Percentiles rank a stretch among this genome's conserved stretches.
Evolutionary conservation across 2,888 invertebrate species (phyloP).

Genomic region (Sphaerophoria rueppellii): DNA sequence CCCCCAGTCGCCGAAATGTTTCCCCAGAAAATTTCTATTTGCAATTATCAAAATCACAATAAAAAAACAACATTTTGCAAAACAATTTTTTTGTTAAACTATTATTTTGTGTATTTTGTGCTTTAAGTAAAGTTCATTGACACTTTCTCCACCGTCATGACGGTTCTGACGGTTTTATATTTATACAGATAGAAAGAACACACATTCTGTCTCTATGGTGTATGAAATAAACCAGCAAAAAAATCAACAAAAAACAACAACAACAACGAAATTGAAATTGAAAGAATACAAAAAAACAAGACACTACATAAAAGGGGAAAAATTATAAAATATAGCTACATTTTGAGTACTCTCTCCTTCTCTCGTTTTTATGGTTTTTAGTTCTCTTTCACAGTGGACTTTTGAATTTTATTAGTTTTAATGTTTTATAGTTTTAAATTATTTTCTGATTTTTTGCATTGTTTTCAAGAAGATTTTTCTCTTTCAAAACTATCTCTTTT

Average conservation of each 20-base stretch:
- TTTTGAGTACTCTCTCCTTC: constrained; percentile 7
- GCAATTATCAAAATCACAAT: neutral
- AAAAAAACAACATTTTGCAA: constrained; percentile 23
- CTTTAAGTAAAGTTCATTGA: constrained; percentile 81
- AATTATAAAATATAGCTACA: constrained; percentile 52
- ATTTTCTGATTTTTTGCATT: neutral
- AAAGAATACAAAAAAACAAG: constrained; percentile 23
- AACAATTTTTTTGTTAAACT: constrained; percentile 45
- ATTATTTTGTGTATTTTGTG: constrained; percentile 66
- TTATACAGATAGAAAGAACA: constrained; percentile 73
- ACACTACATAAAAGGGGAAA: constrained; percentile 41
- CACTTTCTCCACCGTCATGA: constrained; percentile 77
- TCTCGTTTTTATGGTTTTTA: constrained; percentile 6
- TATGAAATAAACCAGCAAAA: constrained; percentile 55
- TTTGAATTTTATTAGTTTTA: constrained; percentile 32
- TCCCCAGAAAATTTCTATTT: constrained; percentile 6
- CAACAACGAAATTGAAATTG: constrained; percentile 40
- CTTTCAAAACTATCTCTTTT: constrained; percentile 56
- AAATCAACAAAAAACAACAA: constrained; percentile 51
- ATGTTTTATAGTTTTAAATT: constrained; percentile 21
- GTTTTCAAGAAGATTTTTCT: constrained; percentile 30
- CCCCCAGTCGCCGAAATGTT: constrained; percentile 42
- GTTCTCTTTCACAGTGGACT: constrained; percentile 11
- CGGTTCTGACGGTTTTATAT: constrained; percentile 74
- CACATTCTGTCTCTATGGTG: constrained; percentile 71